Percentiles rank a stretch among this genome's conserved stretches.
phyloP scores from a whole-genome alignment of 2,797 vertebrate species.

The Aldrovandia affinis region DNA sequence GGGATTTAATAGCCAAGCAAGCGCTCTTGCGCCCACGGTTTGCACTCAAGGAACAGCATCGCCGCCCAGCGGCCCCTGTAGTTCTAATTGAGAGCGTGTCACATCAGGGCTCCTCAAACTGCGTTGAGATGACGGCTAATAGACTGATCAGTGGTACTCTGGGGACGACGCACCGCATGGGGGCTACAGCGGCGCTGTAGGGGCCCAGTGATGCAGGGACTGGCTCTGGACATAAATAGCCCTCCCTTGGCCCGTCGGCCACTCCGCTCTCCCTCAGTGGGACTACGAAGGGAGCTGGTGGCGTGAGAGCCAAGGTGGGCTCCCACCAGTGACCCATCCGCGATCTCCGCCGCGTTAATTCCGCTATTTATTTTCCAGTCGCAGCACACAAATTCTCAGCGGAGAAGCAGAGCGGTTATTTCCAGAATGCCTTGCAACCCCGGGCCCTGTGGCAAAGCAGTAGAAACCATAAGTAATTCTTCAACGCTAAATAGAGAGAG shows the following conservation, averaged over 20 bases:
- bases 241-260: not conserved
- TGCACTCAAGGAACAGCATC: not conserved
- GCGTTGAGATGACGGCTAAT: not conserved
- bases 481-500: constrained; percentile 36
- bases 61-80: too few species aligned
- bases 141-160: not conserved
- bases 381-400: constrained; percentile 44
- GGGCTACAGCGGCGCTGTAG: not conserved
- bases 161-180: not conserved
- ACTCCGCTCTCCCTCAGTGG: not conserved
- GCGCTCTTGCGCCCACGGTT: not conserved
- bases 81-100: not conserved
- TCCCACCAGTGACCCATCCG: constrained; percentile 10
- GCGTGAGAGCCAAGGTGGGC: not conserved
- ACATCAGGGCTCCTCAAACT: not conserved
- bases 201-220: not conserved
- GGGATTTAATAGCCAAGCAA: not conserved
- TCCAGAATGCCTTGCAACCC: constrained; percentile 21
- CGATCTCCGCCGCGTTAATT: constrained; percentile 40
- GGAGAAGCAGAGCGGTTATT: constrained; percentile 14
- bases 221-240: not conserved
- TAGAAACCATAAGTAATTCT: constrained; percentile 50
- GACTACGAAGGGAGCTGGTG: not conserved
- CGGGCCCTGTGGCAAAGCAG: constrained; percentile 39
- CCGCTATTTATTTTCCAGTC: constrained; percentile 47